Evolutionary conservation across 2,113 vertebrate species (phyloP).

Genomic region (human): DNA sequence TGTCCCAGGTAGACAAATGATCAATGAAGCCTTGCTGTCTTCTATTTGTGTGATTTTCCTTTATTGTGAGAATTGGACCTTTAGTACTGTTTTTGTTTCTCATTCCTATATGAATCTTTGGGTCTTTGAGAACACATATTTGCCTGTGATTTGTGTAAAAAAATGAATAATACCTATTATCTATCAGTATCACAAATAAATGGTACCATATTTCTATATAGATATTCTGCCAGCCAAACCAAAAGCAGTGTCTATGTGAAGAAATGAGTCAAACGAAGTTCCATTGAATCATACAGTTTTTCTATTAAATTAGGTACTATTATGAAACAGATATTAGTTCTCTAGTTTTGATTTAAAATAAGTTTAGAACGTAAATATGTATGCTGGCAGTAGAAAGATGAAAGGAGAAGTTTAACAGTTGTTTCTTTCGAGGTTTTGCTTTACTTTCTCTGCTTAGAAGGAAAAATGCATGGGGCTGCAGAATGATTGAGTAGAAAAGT

Average conservation of each 20-base stretch:
- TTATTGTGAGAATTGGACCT: slow-evolving; percentile 28
- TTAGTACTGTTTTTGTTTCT: background rate
- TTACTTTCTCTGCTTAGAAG: background rate
- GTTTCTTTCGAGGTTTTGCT: background rate
- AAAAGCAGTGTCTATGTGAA: slow-evolving; percentile 20
- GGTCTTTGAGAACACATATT: background rate
- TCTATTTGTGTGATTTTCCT: background rate
- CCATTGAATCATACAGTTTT: background rate
- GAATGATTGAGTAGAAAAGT: background rate
- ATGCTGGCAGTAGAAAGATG: background rate
- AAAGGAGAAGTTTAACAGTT: background rate
- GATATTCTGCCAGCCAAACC: background rate
- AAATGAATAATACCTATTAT: slow-evolving; percentile 7
- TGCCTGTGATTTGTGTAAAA: background rate
- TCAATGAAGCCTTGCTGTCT: slow-evolving; percentile 24
- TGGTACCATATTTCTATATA: slow-evolving; percentile 24
- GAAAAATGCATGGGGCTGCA: background rate
- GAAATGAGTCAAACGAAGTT: slow-evolving; percentile 31
- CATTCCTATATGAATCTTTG: slow-evolving; percentile 9
- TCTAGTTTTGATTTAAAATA: background rate
- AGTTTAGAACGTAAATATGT: background rate
- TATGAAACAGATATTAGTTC: slow-evolving; percentile 16
- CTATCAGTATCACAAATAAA: background rate
- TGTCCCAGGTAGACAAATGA: slow-evolving; percentile 45
- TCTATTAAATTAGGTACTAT: slow-evolving; percentile 34